Percentiles rank a stretch among this genome's conserved stretches.
phyloP scores from a whole-genome alignment of 1,140 invertebrate species.

The Drosophila pectinifera region DNA sequence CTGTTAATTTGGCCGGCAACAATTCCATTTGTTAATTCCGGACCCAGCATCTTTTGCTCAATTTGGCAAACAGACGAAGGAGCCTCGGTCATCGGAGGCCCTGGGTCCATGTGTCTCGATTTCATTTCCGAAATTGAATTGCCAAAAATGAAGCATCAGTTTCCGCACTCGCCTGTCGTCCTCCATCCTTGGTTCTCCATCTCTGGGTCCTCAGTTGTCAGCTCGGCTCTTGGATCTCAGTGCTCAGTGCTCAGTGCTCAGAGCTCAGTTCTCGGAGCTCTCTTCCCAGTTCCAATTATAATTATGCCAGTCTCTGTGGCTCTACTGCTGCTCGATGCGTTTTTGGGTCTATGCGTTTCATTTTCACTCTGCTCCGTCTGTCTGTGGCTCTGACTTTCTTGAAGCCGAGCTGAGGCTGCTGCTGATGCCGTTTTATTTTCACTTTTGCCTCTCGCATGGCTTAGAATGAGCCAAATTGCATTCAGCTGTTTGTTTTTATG shows the following conservation, averaged over 20 bases:
- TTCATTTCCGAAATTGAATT: constrained; percentile 67
- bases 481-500: constrained; percentile 78
- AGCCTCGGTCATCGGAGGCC: neutral
- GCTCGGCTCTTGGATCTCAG: constrained; percentile 16
- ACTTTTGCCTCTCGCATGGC: constrained; percentile 65
- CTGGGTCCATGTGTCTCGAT: constrained; percentile 43
- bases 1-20: constrained; percentile 70
- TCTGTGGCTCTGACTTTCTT: constrained; percentile 27
- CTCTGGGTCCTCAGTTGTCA: constrained; percentile 15
- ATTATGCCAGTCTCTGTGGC: constrained; percentile 64
- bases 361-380: constrained; percentile 52
- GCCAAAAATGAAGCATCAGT: constrained; percentile 56
- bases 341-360: constrained; percentile 68
- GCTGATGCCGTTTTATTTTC: constrained; percentile 45
- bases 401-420: constrained; percentile 6
- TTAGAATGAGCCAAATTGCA: constrained; percentile 71
- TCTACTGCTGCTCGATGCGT: constrained; percentile 38
- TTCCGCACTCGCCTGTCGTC: constrained; percentile 17
- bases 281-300: constrained; percentile 60
- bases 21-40: constrained; percentile 78
- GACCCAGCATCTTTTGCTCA: constrained; percentile 59
- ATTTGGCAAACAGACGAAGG: constrained; percentile 46
- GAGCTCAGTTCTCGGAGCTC: constrained; percentile 5
- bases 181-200: constrained; percentile 8
- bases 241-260: neutral